A percentile compares a stretch with the other conserved stretches of the same genome.
phyloP scores from a whole-genome alignment of 2,888 invertebrate species.

The Yponomeuta sedellus region DNA sequence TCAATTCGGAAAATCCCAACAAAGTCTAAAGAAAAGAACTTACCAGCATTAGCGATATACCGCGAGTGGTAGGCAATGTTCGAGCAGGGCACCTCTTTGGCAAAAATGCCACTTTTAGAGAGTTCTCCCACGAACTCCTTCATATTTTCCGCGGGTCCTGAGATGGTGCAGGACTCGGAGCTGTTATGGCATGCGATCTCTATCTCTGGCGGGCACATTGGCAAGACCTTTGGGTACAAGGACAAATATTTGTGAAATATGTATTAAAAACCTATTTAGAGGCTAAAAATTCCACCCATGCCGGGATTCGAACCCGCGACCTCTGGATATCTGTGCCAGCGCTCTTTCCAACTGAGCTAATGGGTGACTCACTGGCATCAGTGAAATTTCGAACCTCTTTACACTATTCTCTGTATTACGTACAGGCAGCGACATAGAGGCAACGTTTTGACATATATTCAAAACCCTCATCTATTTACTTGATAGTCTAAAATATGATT shows the following conservation, averaged over 20 bases:
- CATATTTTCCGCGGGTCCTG: constrained; percentile 81
- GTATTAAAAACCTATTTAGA: too few relatives aligned
- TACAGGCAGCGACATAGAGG: too few relatives aligned
- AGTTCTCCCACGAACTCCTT: constrained; percentile 68
- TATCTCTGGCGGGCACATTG: constrained; percentile 74
- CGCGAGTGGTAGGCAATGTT: constrained; percentile 92
- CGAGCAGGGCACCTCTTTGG: constrained; percentile 71
- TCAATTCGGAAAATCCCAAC: not conserved
- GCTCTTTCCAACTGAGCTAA: too few relatives aligned
- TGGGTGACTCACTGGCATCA: too few relatives aligned
- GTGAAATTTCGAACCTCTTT: too few relatives aligned
- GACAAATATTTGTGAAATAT: not conserved
- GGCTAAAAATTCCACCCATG: too few relatives aligned
- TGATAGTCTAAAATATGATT: too few relatives aligned
- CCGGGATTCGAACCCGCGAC: too few relatives aligned
- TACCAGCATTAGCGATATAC: constrained; percentile 81
- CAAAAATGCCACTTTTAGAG: constrained; percentile 49
- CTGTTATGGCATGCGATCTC: constrained; percentile 89
- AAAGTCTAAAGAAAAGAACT: constrained; percentile 19
- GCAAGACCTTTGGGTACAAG: constrained; percentile 27
- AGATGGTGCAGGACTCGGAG: constrained; percentile 84
- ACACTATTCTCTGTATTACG: too few relatives aligned
- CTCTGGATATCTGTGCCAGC: too few relatives aligned
- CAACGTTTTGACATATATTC: too few relatives aligned
- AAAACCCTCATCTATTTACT: too few relatives aligned